Evolutionary conservation across 2,797 vertebrate species (phyloP).

Genomic region (Pangasius sanitwongsei): DNA sequence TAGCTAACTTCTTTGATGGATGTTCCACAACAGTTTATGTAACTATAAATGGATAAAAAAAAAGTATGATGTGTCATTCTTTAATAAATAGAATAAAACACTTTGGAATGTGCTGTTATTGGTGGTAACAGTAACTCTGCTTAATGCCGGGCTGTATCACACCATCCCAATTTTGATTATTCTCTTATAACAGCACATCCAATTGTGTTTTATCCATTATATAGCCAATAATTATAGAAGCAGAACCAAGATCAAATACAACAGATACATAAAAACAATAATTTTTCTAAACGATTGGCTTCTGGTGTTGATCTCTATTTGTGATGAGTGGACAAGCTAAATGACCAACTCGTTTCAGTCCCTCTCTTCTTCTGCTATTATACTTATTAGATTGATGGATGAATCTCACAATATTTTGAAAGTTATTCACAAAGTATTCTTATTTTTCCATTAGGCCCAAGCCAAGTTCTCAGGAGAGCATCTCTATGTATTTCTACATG

Average conservation of each 20-base stretch:
- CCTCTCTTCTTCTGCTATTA: conserved; percentile 10
- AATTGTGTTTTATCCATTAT: background rate
- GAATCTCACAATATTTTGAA: background rate
- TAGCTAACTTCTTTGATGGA: background rate
- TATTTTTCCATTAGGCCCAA: background rate
- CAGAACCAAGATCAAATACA: conserved; percentile 4
- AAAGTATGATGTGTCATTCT: background rate
- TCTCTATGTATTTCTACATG: background rate
- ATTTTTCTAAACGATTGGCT: background rate
- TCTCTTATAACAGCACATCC: background rate
- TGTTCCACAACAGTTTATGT: background rate
- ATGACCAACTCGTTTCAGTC: background rate
- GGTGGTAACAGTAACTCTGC: background rate
- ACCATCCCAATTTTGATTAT: background rate
- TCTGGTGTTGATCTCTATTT: background rate
- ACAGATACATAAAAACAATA: background rate
- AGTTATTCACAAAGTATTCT: background rate
- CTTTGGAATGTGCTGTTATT: background rate
- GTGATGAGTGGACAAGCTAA: background rate
- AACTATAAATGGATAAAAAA: conserved; percentile 7
- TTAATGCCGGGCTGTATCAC: background rate
- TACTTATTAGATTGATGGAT: background rate
- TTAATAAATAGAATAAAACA: background rate
- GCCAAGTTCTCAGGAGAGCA: background rate
- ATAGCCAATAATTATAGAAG: background rate